phyloP scores from a whole-genome alignment of 2,113 vertebrate species.

The Lepisosteus oculatus region DNA sequence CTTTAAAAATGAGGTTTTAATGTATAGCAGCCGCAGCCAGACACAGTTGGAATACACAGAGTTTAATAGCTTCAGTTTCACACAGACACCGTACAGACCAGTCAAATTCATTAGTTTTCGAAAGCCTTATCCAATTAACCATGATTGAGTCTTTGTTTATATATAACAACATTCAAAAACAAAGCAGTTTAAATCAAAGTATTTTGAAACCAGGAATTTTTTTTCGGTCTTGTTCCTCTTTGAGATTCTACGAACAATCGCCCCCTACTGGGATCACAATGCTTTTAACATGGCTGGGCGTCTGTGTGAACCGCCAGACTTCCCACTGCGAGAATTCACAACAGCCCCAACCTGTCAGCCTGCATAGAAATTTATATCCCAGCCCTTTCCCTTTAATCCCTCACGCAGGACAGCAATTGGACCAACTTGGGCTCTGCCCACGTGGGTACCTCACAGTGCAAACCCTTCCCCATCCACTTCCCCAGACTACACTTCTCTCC shows the following conservation, averaged over 20 bases:
- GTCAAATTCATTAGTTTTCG: neutral
- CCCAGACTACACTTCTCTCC: neutral
- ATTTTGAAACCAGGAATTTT: conserved; percentile 7
- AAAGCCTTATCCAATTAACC: neutral
- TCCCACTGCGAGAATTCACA: conserved; percentile 66
- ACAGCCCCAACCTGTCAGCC: conserved; percentile 61
- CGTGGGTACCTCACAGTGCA: neutral
- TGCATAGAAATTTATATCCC: conserved; percentile 55
- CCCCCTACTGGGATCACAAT: conserved; percentile 59
- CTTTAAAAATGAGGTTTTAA: conserved; percentile 8
- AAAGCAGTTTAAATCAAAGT: conserved; percentile 11
- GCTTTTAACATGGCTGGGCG: conserved; percentile 69
- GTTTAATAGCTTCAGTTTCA: neutral
- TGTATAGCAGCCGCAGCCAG: neutral
- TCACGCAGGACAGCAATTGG: conserved; percentile 24
- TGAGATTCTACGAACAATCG: conserved; percentile 41
- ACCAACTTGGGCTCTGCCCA: neutral
- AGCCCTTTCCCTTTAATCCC: conserved; percentile 46
- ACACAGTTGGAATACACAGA: neutral
- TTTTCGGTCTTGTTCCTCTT: conserved; percentile 15
- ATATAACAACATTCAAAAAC: neutral
- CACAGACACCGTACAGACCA: neutral
- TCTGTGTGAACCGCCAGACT: conserved; percentile 53
- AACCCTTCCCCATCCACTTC: neutral
- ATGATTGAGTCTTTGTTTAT: conserved; percentile 6